Evolutionary conservation across 2,797 vertebrate species (phyloP).

Genomic region (Sus cebifrons): DNA sequence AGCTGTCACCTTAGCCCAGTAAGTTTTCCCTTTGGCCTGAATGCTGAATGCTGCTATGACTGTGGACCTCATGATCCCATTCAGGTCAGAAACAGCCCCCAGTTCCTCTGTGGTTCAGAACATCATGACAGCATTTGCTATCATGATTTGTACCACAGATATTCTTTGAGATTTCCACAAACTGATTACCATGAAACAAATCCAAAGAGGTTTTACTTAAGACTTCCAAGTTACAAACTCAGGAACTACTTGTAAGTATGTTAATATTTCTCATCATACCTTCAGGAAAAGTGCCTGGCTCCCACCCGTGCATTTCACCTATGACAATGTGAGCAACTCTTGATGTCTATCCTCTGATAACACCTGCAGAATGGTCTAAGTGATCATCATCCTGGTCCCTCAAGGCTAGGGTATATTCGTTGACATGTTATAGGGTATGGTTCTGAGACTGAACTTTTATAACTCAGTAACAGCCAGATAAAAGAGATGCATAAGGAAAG

Average conservation of each 20-base stretch:
- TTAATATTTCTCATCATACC: constrained; percentile 87
- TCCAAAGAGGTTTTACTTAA: constrained; percentile 86
- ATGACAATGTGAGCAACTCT: constrained; percentile 89
- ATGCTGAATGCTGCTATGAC: background rate
- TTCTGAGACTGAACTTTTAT: constrained; percentile 82
- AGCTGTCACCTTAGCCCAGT: background rate
- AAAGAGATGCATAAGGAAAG: background rate
- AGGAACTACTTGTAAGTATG: constrained; percentile 87
- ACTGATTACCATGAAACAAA: constrained; percentile 90
- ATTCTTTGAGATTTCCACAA: constrained; percentile 91
- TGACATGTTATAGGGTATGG: constrained; percentile 92
- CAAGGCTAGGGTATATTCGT: constrained; percentile 91
- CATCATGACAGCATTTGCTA: constrained; percentile 91
- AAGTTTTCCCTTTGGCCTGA: background rate
- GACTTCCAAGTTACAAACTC: constrained; percentile 90
- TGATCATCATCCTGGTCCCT: constrained; percentile 88
- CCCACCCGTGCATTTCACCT: constrained; percentile 91
- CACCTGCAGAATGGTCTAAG: constrained; percentile 88
- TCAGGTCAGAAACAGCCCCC: background rate
- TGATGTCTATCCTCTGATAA: constrained; percentile 88
- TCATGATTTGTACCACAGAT: constrained; percentile 90
- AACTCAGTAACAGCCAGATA: background rate
- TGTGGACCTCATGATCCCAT: background rate
- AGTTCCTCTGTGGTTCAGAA: constrained; percentile 74
- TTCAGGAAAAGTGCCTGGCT: constrained; percentile 89